These are phyloP conservation scores for Pachyramphus minor DNA, from an alignment of 2,113 vertebrate species.

Conservation along the genomic window DNA sequence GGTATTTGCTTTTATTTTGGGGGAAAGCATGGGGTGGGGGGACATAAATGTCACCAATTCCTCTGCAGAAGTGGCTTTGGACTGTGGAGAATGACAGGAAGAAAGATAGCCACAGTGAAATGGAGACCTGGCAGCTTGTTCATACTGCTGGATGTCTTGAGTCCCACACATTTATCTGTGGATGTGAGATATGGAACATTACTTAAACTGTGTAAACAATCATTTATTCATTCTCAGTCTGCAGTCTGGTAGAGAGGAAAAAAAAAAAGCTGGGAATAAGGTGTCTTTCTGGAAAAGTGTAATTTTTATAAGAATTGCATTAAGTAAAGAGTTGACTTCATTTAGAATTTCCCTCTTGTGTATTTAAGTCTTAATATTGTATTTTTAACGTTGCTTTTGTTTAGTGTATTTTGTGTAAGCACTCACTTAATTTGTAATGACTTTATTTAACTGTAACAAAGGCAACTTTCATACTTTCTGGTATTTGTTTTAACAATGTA, in stretches of 20 bases:
- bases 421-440: neutral
- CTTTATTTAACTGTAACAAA: neutral
- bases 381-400: neutral
- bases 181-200: neutral
- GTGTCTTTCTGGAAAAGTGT: neutral
- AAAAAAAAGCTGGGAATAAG: neutral
- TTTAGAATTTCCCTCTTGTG: neutral
- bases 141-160: neutral
- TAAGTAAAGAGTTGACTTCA: neutral
- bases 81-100: rapidly evolving
- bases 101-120: neutral
- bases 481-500: neutral
- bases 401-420: neutral
- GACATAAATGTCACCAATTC: neutral
- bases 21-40: neutral
- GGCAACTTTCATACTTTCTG: neutral
- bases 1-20: neutral
- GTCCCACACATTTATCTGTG: neutral
- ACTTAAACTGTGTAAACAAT: neutral
- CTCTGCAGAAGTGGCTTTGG: neutral
- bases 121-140: neutral
- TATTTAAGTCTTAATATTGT: neutral
- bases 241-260: neutral
- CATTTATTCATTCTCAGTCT: neutral
- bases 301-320: neutral